phyloP scores from a whole-genome alignment of 2,888 invertebrate species.

The Scaptomyza tumidula region DNA sequence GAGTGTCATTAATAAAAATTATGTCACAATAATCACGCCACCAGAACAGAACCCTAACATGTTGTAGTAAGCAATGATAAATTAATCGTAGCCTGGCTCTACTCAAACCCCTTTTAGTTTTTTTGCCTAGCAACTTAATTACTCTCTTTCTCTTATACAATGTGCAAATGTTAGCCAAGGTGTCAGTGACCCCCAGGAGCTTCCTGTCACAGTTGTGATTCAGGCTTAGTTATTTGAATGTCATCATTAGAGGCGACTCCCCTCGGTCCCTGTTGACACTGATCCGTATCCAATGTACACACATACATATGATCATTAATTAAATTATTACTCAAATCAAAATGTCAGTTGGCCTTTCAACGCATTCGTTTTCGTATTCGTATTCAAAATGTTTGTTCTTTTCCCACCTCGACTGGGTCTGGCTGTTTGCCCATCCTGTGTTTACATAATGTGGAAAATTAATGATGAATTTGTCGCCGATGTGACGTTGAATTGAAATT shows the following conservation, averaged over 20 bases:
- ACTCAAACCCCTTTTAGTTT: conserved; percentile 48
- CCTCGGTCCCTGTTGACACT: conserved; percentile 38
- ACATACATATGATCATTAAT: conserved; percentile 66
- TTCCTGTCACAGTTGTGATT: background rate
- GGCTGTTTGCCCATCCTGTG: conserved; percentile 38
- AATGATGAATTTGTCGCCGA: conserved; percentile 67
- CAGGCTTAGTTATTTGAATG: conserved; percentile 65
- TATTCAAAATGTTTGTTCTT: conserved; percentile 64
- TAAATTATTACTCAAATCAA: conserved; percentile 81
- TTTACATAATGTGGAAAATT: conserved; percentile 78
- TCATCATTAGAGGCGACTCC: conserved; percentile 73
- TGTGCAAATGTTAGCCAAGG: conserved; percentile 34
- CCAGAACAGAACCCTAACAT: conserved; percentile 23
- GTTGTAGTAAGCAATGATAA: conserved; percentile 50
- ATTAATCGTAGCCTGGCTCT: conserved; percentile 57
- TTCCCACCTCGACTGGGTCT: conserved; percentile 11
- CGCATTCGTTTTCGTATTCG: conserved; percentile 30
- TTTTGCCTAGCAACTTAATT: conserved; percentile 44
- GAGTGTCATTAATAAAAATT: conserved; percentile 77
- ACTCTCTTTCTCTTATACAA: conserved; percentile 19
- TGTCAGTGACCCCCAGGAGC: conserved; percentile 14
- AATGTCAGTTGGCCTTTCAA: conserved; percentile 77
- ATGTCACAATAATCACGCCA: conserved; percentile 80
- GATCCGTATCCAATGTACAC: conserved; percentile 65
- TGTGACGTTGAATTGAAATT: conserved; percentile 41